phyloP scores from a whole-genome alignment of 2,797 vertebrate genomes.

The Acipenser oxyrinchus region DNA sequence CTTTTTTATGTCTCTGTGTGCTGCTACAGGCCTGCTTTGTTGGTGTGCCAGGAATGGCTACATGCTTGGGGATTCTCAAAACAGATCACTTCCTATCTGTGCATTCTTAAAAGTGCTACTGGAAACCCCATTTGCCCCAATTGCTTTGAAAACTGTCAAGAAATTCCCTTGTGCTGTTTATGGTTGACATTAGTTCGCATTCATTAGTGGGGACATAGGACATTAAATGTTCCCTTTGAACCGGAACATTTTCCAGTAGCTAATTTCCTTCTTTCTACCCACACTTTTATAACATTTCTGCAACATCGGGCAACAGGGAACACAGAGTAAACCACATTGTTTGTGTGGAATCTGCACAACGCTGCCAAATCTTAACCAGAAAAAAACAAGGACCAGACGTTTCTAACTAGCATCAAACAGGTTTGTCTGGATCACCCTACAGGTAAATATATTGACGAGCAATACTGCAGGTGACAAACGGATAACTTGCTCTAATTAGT shows the following conservation, averaged over 20 bases:
- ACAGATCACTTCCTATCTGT: conserved; percentile 33
- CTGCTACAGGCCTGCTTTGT: conserved; percentile 32
- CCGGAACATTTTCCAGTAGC: background rate
- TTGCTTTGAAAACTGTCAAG: conserved; percentile 34
- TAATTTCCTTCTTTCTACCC: background rate
- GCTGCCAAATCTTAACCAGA: conserved; percentile 1
- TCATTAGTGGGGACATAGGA: background rate
- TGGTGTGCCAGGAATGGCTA: conserved; percentile 28
- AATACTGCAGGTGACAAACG: no score
- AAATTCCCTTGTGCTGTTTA: background rate
- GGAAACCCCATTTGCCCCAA: conserved; percentile 28
- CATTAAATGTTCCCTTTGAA: background rate
- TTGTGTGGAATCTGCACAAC: background rate
- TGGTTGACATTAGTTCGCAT: background rate
- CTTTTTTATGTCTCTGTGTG: conserved; percentile 7
- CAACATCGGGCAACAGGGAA: background rate
- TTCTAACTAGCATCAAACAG: no score
- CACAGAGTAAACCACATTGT: conserved; percentile 2
- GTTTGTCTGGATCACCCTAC: no score
- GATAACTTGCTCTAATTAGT: no score
- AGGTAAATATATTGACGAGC: no score
- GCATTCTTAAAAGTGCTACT: conserved; percentile 28
- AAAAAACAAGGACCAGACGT: no score
- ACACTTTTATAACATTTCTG: conserved; percentile 2
- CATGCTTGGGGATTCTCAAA: conserved; percentile 24